These are phyloP conservation scores for Seriola quinqueradiata DNA, from an alignment of 2,113 vertebrate species.

Conservation along the genomic window DNA sequence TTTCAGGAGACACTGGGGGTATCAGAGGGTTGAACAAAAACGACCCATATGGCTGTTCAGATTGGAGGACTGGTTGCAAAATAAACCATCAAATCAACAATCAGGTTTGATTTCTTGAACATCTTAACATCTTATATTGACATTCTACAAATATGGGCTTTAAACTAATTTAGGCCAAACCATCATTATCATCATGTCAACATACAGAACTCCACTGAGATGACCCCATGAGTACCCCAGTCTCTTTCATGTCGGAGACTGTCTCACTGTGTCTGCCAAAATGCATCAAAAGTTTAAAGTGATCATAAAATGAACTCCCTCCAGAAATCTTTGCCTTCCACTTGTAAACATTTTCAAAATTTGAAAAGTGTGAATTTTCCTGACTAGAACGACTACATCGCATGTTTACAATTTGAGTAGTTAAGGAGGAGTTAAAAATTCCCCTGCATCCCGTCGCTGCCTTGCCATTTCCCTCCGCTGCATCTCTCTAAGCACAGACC, in stretches of 20 bases:
- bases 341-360: too few species aligned
- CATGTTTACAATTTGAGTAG: neutral
- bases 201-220: neutral
- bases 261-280: neutral
- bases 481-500: slow-evolving; percentile 6
- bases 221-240: neutral
- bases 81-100: too few species aligned
- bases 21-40: too few species aligned
- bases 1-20: too few species aligned
- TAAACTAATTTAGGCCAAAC: neutral
- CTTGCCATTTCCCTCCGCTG: neutral
- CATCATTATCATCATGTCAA: neutral
- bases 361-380: neutral
- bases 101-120: too few species aligned
- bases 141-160: neutral
- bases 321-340: too few species aligned
- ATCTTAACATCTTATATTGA: neutral
- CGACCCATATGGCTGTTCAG: too few species aligned
- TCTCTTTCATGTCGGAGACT: neutral
- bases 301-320: neutral
- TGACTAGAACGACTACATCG: neutral
- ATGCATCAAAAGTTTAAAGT: neutral
- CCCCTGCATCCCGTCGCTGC: neutral
- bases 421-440: neutral
- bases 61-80: too few species aligned